Percentiles rank a stretch among this genome's conserved stretches.
Conservation (phyloP, 1,140 invertebrate genomes). For the Drosophila neocordata region DNA sequence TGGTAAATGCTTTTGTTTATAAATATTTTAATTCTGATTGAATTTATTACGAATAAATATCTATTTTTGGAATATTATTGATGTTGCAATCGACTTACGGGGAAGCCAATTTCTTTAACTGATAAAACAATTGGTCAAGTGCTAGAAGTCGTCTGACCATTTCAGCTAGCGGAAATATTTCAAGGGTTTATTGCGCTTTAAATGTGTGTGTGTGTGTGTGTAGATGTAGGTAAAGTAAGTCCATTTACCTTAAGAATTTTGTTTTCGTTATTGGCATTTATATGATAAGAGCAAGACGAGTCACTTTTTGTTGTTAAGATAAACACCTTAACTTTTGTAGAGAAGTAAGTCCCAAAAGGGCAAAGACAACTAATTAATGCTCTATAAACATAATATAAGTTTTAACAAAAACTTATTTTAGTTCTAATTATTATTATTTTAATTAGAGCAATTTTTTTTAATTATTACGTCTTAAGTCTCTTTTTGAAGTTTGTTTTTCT, state of each 20-base stretch:
- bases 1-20: background rate
- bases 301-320: slow-evolving; percentile 13
- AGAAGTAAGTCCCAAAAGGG: background rate
- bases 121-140: background rate
- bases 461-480: no score
- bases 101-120: slow-evolving; percentile 15
- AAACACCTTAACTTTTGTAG: slow-evolving; percentile 15
- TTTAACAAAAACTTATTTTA: no score
- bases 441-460: no score
- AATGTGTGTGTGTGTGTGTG: background rate
- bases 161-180: slow-evolving; percentile 31
- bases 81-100: slow-evolving; percentile 8
- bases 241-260: slow-evolving; percentile 22
- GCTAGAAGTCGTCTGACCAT: background rate
- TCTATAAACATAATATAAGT: background rate
- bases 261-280: slow-evolving; percentile 19
- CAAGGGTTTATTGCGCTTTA: slow-evolving; percentile 42
- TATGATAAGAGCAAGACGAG: slow-evolving; percentile 24
- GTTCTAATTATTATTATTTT: no score
- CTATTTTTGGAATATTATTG: slow-evolving; percentile 10
- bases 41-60: background rate
- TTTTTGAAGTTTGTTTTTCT: no score
- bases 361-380: background rate
- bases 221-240: background rate
- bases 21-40: slow-evolving; percentile 5